Evolutionary conservation across 2,113 vertebrate species (phyloP).

Genomic region (Brienomyrus brachyistius): DNA sequence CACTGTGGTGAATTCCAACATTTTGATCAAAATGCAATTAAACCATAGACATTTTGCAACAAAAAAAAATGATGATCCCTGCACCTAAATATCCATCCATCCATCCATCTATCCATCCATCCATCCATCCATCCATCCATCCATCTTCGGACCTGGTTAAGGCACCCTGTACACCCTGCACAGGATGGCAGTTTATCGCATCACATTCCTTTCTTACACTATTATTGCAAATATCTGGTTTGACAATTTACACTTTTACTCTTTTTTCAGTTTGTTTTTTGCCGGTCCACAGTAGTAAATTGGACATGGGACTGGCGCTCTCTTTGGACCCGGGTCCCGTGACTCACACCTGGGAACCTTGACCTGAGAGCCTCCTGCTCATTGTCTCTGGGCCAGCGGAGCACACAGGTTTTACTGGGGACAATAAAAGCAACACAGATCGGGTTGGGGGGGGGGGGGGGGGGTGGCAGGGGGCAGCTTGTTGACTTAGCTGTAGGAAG

Average conservation of each 20-base stretch:
- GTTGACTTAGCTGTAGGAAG: conserved; percentile 69
- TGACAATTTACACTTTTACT: neutral
- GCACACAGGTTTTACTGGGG: conserved; percentile 62
- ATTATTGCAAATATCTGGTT: neutral
- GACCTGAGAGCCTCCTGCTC: conserved; percentile 35
- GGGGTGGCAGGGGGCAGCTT: conserved; percentile 46
- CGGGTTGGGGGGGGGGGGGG: conserved; percentile 34
- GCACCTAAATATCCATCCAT: neutral
- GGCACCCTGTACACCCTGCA: neutral
- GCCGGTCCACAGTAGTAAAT: neutral
- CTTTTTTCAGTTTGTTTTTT: neutral
- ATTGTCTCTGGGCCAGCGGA: conserved; percentile 33
- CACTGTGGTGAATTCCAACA: neutral
- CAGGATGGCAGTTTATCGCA: neutral
- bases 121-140: neutral
- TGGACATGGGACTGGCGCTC: neutral
- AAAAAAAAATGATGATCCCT: neutral
- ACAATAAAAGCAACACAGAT: conserved; percentile 40
- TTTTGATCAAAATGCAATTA: neutral
- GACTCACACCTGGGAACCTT: neutral
- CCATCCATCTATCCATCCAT: neutral
- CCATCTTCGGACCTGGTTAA: neutral
- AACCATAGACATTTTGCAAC: too few relatives aligned
- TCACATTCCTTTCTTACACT: neutral
- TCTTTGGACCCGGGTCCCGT: neutral